Evolutionary conservation across 2,113 vertebrate species (phyloP), one percentile per base, ranked within the genome.

Genomic region (Zosterops hypoxanthus): DNA sequence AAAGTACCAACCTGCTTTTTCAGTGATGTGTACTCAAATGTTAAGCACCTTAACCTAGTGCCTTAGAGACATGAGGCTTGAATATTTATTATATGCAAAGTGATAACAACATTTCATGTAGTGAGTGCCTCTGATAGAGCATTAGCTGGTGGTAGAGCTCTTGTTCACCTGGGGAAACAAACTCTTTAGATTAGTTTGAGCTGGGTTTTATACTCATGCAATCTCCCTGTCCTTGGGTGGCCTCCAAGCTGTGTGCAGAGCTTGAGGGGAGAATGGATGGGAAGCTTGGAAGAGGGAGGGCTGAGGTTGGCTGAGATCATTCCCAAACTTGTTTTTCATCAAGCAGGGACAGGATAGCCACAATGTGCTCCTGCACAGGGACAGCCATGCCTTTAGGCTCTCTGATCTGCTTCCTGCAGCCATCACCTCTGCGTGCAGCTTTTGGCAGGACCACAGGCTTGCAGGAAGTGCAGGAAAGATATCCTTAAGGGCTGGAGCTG

Each of bases 1-100:
- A 55, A 95, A 95, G 89, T 71, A 88, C 52, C 61, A 92, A 53
- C 69, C 73, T 89, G 66, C 33, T 86, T 94, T 95, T 93, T 71
- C 88, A 83, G 2, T 77, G 60, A 57, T 81, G 34, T 73, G 68
- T 93, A 49, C 79, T 92, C 76, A 90, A 71, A 88, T 71, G 44
- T 81, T 86, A 94, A 94, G 80, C 60, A 93, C 76, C 72, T 90
- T 83, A 96, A 86, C 79, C 76, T 44, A 50, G 72, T 49, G 60
- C 44, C 68, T 83, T 75, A 71, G 82, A 86, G 64, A 88, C 12
- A 17, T 46, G 53, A 39, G 52, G 19, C 36, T 83, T 83, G 79
- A 93, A 78, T 94, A 94, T 84, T 86, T 92, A 93, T 86, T 83
- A 21, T 23, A 64, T 71, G 49, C 41, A 64, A 75, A 94, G 90